These are phyloP conservation scores for Idris sp. DNA, from an alignment of 1,140 invertebrate species.

Conservation along the genomic window DNA sequence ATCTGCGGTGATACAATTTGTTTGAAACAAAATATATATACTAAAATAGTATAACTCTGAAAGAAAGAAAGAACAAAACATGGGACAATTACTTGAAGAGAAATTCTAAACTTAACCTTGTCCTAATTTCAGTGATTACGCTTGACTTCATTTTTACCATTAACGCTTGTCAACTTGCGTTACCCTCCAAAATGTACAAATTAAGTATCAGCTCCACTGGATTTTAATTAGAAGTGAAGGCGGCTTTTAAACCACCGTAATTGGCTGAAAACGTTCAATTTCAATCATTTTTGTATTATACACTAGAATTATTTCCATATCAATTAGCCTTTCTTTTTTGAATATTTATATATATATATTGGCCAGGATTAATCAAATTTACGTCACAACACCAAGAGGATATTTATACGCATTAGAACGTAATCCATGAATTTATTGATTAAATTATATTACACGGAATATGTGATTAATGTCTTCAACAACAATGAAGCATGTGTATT, in stretches of 20 bases:
- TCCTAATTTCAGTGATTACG: constrained; percentile 18
- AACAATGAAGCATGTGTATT: constrained; percentile 46
- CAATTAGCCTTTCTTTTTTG: too few relatives aligned
- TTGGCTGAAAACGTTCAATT: neutral
- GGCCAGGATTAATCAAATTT: too few relatives aligned
- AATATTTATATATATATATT: too few relatives aligned
- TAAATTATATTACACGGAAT: constrained; percentile 28
- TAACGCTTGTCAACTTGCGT: constrained; percentile 32
- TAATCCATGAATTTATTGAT: constrained; percentile 29
- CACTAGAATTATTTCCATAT: too few relatives aligned
- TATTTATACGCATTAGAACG: too few relatives aligned
- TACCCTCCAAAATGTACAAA: constrained; percentile 23
- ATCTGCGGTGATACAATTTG: constrained; percentile 22
- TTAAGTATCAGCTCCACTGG: constrained; percentile 23
- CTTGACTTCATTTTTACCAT: constrained; percentile 10
- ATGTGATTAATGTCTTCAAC: constrained; percentile 21
- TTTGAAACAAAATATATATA: constrained; percentile 19
- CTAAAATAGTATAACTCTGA: constrained; percentile 27
- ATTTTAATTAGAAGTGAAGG: constrained; percentile 31
- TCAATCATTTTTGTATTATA: constrained; percentile 2
- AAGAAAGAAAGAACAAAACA: constrained; percentile 3
- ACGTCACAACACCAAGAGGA: too few relatives aligned
- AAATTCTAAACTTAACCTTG: constrained; percentile 4
- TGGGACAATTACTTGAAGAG: constrained; percentile 17
- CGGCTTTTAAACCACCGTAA: neutral